phyloP scores from a whole-genome alignment of 2,797 vertebrate genomes.

The Masticophis lateralis region DNA sequence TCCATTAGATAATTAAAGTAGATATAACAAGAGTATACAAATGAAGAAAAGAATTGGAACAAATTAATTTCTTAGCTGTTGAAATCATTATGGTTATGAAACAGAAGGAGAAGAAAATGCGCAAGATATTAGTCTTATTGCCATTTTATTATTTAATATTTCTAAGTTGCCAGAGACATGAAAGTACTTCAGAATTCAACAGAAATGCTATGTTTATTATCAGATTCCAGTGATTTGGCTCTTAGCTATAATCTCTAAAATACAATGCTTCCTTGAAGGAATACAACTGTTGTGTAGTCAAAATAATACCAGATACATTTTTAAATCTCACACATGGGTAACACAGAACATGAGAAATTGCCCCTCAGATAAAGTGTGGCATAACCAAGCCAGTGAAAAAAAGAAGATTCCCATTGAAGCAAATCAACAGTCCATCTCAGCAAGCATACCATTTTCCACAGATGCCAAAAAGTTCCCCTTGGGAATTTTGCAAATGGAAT shows the following conservation, averaged over 20 bases:
- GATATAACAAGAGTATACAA: constrained; percentile 55
- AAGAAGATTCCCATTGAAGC: not conserved
- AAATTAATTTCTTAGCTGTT: constrained; percentile 44
- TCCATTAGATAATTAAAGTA: constrained; percentile 61
- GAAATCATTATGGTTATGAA: constrained; percentile 41
- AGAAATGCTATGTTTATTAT: constrained; percentile 1
- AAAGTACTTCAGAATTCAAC: not conserved
- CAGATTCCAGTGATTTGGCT: not conserved
- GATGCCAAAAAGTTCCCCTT: not conserved
- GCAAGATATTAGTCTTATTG: not conserved
- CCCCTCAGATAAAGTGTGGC: not conserved
- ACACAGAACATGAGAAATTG: not conserved
- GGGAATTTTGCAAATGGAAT: not conserved
- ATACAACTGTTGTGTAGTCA: not conserved
- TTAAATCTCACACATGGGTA: not conserved
- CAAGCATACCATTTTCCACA: not conserved
- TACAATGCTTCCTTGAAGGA: not conserved
- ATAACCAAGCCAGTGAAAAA: not conserved
- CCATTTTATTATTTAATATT: not conserved
- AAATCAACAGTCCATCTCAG: not conserved
- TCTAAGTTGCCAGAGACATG: not conserved
- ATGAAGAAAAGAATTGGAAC: constrained; percentile 54
- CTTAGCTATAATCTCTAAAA: not conserved
- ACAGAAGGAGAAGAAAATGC: not conserved
- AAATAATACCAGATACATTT: not conserved